phyloP scores from a whole-genome alignment of 1,140 invertebrate genomes.

The Drosophila pachea region DNA sequence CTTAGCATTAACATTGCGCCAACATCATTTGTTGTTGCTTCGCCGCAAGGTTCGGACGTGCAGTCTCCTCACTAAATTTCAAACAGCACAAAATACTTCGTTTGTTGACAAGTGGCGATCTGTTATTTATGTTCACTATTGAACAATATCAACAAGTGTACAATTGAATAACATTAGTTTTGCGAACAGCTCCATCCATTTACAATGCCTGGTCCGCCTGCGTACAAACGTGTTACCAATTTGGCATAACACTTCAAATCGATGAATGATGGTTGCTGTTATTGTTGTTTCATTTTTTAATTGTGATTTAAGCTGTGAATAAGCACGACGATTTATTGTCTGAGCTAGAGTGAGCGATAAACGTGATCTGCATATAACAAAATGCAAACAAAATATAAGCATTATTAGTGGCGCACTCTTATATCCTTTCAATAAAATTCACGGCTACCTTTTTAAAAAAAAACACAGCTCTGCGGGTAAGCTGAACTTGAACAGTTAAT shows the following conservation, averaged over 20 bases:
- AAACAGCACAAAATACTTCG: slow-evolving; percentile 15
- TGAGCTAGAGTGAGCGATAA: slow-evolving; percentile 4
- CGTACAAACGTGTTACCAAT: slow-evolving; percentile 16
- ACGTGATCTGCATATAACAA: slow-evolving; percentile 32
- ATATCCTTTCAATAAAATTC: slow-evolving; percentile 17
- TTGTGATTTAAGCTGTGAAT: slow-evolving; percentile 27
- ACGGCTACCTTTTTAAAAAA: slow-evolving; percentile 30
- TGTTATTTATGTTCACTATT: slow-evolving; percentile 34
- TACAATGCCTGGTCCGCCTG: slow-evolving; percentile 28
- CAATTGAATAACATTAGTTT: not conserved
- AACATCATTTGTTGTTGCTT: slow-evolving; percentile 42
- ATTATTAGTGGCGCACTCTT: slow-evolving; percentile 32
- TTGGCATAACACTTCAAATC: slow-evolving; percentile 30
- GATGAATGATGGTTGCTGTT: slow-evolving; percentile 4
- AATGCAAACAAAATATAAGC: slow-evolving; percentile 47
- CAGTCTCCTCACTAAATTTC: slow-evolving; percentile 12
- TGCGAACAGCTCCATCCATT: not conserved
- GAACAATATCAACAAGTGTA: not conserved
- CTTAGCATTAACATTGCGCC: slow-evolving; percentile 30
- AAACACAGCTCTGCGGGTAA: slow-evolving; percentile 31
- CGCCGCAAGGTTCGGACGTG: slow-evolving; percentile 37
- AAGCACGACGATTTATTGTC: slow-evolving; percentile 4
- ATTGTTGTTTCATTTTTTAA: slow-evolving; percentile 4
- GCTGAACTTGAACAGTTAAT: slow-evolving; percentile 50
- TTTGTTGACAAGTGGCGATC: slow-evolving; percentile 15